Evolutionary conservation across 2,888 invertebrate species (phyloP), one percentile per base, ranked within the genome.

Genomic region (Cantharis lateralis): DNA sequence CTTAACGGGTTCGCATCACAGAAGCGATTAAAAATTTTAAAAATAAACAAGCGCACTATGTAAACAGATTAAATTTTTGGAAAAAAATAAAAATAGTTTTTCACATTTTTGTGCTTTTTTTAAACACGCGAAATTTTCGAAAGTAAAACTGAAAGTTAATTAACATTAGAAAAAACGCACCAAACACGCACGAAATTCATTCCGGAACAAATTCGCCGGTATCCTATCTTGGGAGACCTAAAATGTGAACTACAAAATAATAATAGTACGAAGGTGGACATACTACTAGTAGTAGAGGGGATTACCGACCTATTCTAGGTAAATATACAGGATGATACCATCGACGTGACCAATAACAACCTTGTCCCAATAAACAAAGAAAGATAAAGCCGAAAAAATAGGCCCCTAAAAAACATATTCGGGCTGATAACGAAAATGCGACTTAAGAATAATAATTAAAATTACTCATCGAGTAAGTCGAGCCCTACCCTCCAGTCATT

Each of bases 181-280:
- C 18, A 70, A 70, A 16, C 70, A 70, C 70, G 70, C 32, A 48
- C 32, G 15, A 15, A 64, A 26, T 2, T 15, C 63, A 26, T 28
- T 71, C 20, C 64, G 64, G 20, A 66, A 66, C 63, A 63, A 24
- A 16, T 20, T 71, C 68, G 28, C 68, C 15, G 18, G 48, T 74
- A 18, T 74, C 74, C 76, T 62, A 74, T 32, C 77, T 16, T 32
- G 24, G 66, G 71, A 75, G 72, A 72, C 70, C 75, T 75, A 79
- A 77, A 79, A 79, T 77, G 77, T 77, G 77, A 76, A 77, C 77
- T 79, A 79, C 77, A 77, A 78, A 75, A 75, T 75, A 78, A 78
- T 78, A 78, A 77, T 79, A 79, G 74, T 77, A 76, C 72, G 79
- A 79, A 79, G 79, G 79, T 79, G 79, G 79, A 79, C 78, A 74